Evolutionary conservation across 2,888 invertebrate genomes (phyloP).

Genomic region (Lampropteryx suffumata): DNA sequence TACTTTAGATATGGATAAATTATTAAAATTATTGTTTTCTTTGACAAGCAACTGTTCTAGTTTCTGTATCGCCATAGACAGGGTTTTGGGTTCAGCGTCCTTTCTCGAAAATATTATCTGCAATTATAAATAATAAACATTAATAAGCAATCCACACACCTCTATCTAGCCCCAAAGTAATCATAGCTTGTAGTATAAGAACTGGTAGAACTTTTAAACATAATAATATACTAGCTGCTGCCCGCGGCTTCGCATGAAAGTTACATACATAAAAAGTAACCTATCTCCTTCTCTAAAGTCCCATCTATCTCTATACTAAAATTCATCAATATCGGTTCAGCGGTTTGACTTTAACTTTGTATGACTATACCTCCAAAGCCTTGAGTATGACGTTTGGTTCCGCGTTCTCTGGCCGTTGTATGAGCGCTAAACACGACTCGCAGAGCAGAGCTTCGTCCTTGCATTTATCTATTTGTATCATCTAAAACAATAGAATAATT

Average conservation of each 20-base stretch:
- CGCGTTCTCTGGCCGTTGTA: not conserved
- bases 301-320: too few relatives aligned
- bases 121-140: slow-evolving; percentile 15
- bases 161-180: too few relatives aligned
- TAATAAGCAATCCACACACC: too few relatives aligned
- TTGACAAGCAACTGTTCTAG: slow-evolving; percentile 8
- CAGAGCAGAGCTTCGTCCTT: slow-evolving; percentile 12
- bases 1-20: slow-evolving; percentile 9
- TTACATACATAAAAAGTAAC: too few relatives aligned
- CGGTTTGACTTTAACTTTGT: too few relatives aligned
- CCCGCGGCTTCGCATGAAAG: too few relatives aligned
- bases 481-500: slow-evolving; percentile 6
- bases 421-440: slow-evolving; percentile 9
- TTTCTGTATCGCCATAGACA: slow-evolving; percentile 36
- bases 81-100: slow-evolving; percentile 38
- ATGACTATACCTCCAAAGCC: slow-evolving; percentile 12
- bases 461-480: slow-evolving; percentile 13
- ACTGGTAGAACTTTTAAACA: too few relatives aligned
- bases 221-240: too few relatives aligned
- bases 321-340: too few relatives aligned
- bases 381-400: not conserved
- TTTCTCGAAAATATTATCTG: slow-evolving; percentile 49
- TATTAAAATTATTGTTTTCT: not conserved
- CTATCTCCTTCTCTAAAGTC: too few relatives aligned
- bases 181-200: too few relatives aligned